These are phyloP conservation scores for Pterocles burchelli DNA, from an alignment of 2,113 vertebrate species.

Conservation along the genomic window DNA sequence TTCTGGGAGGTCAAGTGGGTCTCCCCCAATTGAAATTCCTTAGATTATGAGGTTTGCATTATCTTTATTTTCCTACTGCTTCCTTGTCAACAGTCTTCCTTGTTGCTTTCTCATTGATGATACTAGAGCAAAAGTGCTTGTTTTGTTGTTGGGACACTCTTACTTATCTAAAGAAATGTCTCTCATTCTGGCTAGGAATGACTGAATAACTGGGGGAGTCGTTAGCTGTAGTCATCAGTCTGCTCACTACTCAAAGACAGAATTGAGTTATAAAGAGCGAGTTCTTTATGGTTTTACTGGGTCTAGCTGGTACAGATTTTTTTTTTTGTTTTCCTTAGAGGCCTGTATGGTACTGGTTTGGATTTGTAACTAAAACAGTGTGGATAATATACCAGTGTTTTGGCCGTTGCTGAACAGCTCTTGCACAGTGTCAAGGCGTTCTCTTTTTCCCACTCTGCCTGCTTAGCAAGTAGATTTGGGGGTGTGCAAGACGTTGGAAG, in stretches of 20 bases:
- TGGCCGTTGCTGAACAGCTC: not conserved
- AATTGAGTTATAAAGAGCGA: not conserved
- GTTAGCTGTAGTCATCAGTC: not conserved
- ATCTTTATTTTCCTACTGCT: not conserved
- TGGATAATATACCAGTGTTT: not conserved
- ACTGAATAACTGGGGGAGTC: not conserved
- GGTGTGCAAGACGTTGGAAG: not conserved
- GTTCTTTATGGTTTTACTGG: not conserved
- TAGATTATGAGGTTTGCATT: not conserved
- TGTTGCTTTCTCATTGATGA: not conserved
- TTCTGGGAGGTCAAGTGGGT: not conserved
- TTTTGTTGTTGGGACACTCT: not conserved
- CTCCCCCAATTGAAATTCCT: fast-evolving
- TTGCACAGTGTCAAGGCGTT: not conserved
- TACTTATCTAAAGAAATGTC: not conserved
- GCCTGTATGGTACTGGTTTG: not conserved
- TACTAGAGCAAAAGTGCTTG: not conserved
- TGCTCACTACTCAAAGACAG: not conserved
- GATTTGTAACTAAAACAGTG: not conserved
- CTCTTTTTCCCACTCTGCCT: not conserved
- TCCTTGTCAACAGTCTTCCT: not conserved
- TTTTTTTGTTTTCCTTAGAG: not conserved
- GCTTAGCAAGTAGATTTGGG: not conserved
- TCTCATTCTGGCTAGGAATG: not conserved
- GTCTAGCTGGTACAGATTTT: not conserved